These are phyloP conservation scores for Myripristis jacobus DNA, from an alignment of 2,797 vertebrate genomes.

Conservation along the genomic window DNA sequence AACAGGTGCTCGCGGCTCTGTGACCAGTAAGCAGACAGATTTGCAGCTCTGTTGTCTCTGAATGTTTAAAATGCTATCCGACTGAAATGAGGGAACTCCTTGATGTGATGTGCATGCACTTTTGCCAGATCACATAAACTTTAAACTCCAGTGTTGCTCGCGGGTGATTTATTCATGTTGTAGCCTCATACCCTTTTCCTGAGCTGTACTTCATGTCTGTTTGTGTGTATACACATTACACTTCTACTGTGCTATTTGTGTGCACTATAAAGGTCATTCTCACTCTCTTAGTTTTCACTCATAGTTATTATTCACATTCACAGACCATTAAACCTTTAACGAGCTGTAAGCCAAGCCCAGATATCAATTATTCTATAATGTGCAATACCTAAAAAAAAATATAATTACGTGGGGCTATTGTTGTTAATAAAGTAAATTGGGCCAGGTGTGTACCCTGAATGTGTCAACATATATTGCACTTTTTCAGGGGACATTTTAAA, in stretches of 20 bases:
- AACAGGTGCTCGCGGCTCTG: constrained; percentile 71
- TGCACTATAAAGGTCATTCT: constrained; percentile 61
- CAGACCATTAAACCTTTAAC: constrained; percentile 77
- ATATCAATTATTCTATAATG: constrained; percentile 72
- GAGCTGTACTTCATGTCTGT: constrained; percentile 6
- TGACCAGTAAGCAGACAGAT: constrained; percentile 50
- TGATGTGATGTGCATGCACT: constrained; percentile 10
- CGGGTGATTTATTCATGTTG: constrained; percentile 3
- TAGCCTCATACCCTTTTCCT: constrained; percentile 4
- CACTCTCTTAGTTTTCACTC: constrained; percentile 61
- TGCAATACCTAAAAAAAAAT: constrained; percentile 50
- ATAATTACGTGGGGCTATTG: constrained; percentile 42
- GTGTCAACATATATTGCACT: constrained; percentile 39
- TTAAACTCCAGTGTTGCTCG: background rate
- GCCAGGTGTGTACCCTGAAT: constrained; percentile 64
- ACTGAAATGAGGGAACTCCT: constrained; percentile 36
- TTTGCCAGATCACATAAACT: constrained; percentile 24
- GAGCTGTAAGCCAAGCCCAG: constrained; percentile 59
- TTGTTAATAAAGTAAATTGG: constrained; percentile 52
- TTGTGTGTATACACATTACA: constrained; percentile 29
- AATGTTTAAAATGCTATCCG: constrained; percentile 52
- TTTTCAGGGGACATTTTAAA: constrained; percentile 53
- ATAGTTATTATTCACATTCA: constrained; percentile 74
- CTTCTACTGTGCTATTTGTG: constrained; percentile 42
- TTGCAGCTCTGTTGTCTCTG: constrained; percentile 46